Evolutionary conservation across 2,113 vertebrate genomes (phyloP).

Genomic region (Alexandromys fortis): DNA sequence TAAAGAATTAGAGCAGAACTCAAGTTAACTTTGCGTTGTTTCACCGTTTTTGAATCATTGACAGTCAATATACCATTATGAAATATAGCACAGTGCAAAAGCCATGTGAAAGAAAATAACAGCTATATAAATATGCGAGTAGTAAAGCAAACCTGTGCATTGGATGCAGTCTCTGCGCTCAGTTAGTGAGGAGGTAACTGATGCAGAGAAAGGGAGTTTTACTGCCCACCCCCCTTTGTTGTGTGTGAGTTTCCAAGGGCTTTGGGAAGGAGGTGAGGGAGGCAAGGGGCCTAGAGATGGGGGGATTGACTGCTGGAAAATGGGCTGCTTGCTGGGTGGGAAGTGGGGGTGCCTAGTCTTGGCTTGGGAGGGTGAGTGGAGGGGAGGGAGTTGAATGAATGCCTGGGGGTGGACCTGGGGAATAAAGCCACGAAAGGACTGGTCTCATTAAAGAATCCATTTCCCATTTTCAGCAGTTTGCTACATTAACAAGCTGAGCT

Average conservation of each 20-base stretch:
- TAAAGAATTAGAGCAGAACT: conserved; percentile 1
- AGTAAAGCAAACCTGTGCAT: background rate
- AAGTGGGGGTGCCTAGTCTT: conserved; percentile 59
- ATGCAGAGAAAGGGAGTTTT: conserved; percentile 44
- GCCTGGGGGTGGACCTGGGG: conserved; percentile 69
- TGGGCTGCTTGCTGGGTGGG: conserved; percentile 75
- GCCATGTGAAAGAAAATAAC: background rate
- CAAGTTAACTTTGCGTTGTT: conserved; percentile 1
- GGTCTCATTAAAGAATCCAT: conserved; percentile 83
- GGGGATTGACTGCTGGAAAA: conserved; percentile 57
- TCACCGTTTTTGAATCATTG: conserved; percentile 16
- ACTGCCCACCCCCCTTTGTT: conserved; percentile 57
- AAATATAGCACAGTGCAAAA: conserved; percentile 9
- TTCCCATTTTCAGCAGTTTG: conserved; percentile 81
- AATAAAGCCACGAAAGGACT: conserved; percentile 78
- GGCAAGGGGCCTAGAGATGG: conserved; percentile 58
- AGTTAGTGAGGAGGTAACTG: background rate
- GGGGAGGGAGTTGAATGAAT: conserved; percentile 65
- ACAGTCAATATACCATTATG: background rate
- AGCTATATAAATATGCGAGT: background rate
- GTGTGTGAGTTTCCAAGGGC: conserved; percentile 50
- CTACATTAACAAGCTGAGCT: conserved; percentile 78
- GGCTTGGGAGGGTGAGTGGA: conserved; percentile 36
- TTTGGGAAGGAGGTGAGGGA: conserved; percentile 43
- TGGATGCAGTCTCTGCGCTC: background rate